Base-by-base conservation (phyloP, 2,113 vertebrate genomes). In the Ceyx cyanopectus region DNA sequence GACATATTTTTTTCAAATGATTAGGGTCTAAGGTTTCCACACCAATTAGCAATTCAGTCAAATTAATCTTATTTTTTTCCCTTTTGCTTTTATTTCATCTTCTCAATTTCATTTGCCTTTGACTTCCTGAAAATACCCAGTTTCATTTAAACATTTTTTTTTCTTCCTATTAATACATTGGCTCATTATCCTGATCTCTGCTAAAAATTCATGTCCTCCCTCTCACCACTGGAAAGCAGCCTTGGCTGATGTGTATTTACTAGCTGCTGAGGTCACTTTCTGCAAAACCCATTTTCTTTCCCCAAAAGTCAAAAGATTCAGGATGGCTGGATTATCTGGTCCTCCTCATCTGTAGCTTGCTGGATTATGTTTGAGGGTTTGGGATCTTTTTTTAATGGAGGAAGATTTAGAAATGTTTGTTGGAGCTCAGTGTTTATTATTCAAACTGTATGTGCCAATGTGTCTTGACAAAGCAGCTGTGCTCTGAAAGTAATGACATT, bases 391-490 rank as follows among this genome's bases (percentile, higher is more conserved):
- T 82, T 61, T 27, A 57, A 40, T 85, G 0, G 2, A 81, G 79
- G 40, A 27, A 80, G 56, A 85, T 68, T 82, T 85, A 85, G 34
- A 87, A 91, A 82, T 65, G 60, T 51, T 94, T 93, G 29, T 65
- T 83, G 61, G 50, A 85, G 81, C 87, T 89, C 78, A 53, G 16
- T 50, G 46, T 95, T 82, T 92, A 75, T 89, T 82, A 87, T 92
- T 91, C 76, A 74, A 89, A 89, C 41, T 23, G 57, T 61, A 75
- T 43, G 34, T 26, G 57, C 85, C 87, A 53, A 34, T 23, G 75
- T 62, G 62, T 85, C 91, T 78, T 87, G 81, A 87, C 53, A 91
- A 92, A 93, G 87, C 79, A 92, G 81, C 81, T 92, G 89, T 77
- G 57, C 68, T 81, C 72, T 85, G 65, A 66, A 89, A 87, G 93